Evolutionary conservation across 2,888 invertebrate genomes (phyloP).

Genomic region (Lycophotia porphyrea): DNA sequence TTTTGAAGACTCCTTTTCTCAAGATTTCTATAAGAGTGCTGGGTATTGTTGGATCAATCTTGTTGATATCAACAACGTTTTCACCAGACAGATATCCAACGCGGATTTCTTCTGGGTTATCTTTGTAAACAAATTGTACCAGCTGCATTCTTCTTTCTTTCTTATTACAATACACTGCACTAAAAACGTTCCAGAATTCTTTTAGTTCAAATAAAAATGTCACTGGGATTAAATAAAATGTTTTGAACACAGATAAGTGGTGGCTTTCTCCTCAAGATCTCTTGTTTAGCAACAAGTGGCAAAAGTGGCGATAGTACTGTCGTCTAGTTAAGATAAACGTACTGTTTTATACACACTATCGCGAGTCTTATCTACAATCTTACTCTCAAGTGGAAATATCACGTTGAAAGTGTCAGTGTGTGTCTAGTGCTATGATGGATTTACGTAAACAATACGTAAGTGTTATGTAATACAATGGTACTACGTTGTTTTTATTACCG

Average conservation of each 20-base stretch:
- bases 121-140: slow-evolving; percentile 90
- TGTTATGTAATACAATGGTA: slow-evolving; percentile 29
- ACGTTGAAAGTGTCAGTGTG: slow-evolving; percentile 42
- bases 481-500: background rate
- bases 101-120: slow-evolving; percentile 86
- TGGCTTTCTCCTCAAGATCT: slow-evolving; percentile 38
- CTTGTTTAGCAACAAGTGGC: slow-evolving; percentile 58
- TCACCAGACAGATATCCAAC: slow-evolving; percentile 91
- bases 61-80: slow-evolving; percentile 92
- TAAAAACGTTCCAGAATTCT: slow-evolving; percentile 18
- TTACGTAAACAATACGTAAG: slow-evolving; percentile 42
- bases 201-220: slow-evolving; percentile 37
- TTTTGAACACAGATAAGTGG: slow-evolving; percentile 52
- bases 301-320: slow-evolving; percentile 55
- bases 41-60: slow-evolving; percentile 83
- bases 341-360: slow-evolving; percentile 55
- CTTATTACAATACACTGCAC: slow-evolving; percentile 24
- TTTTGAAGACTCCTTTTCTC: slow-evolving; percentile 73
- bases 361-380: slow-evolving; percentile 51
- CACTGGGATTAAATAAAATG: slow-evolving; percentile 51
- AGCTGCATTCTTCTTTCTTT: slow-evolving; percentile 88
- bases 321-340: slow-evolving; percentile 51
- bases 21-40: slow-evolving; percentile 83
- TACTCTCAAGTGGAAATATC: slow-evolving; percentile 57
- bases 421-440: slow-evolving; percentile 43